A percentile compares a stretch with the other conserved stretches of the same genome.
phyloP scores from a whole-genome alignment of 2,888 invertebrate genomes.

The Syrista parreyssii region DNA sequence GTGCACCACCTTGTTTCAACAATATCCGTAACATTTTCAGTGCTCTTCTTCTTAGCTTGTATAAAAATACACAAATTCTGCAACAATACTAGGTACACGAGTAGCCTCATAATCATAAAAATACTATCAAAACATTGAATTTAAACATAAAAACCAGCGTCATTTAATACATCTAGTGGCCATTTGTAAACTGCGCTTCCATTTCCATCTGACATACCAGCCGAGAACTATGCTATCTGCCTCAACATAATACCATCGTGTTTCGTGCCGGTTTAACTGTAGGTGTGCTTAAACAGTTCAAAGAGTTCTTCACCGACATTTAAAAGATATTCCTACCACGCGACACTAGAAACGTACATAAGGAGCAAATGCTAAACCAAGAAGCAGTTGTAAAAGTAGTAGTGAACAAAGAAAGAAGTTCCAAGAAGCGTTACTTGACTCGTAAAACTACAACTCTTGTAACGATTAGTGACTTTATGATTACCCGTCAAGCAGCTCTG shows the following conservation, averaged over 20 bases:
- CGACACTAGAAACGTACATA: background rate
- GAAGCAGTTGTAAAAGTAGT: background rate
- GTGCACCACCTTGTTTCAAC: conserved; percentile 33
- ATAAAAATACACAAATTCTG: conserved; percentile 52
- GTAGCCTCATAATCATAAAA: conserved; percentile 55
- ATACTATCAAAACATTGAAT: conserved; percentile 50
- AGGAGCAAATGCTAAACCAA: background rate
- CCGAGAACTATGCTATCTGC: background rate
- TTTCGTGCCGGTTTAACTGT: background rate
- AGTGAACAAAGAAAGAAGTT: background rate
- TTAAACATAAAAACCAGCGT: conserved; percentile 37
- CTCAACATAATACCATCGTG: background rate
- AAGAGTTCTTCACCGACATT: background rate
- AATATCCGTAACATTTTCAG: conserved; percentile 29
- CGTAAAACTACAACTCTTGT: background rate
- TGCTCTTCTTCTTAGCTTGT: conserved; percentile 31
- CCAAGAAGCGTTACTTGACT: background rate
- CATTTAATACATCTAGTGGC: conserved; percentile 39
- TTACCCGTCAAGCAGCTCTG: conserved; percentile 44
- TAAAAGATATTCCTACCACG: background rate
- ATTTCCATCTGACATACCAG: background rate
- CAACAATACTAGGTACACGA: conserved; percentile 54
- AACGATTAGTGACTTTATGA: background rate
- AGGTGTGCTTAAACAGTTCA: background rate
- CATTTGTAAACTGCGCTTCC: conserved; percentile 22